A percentile compares a stretch with the other conserved stretches of the same genome.
phyloP scores from a whole-genome alignment of 2,113 vertebrate genomes.

The Colossoma macropomum region DNA sequence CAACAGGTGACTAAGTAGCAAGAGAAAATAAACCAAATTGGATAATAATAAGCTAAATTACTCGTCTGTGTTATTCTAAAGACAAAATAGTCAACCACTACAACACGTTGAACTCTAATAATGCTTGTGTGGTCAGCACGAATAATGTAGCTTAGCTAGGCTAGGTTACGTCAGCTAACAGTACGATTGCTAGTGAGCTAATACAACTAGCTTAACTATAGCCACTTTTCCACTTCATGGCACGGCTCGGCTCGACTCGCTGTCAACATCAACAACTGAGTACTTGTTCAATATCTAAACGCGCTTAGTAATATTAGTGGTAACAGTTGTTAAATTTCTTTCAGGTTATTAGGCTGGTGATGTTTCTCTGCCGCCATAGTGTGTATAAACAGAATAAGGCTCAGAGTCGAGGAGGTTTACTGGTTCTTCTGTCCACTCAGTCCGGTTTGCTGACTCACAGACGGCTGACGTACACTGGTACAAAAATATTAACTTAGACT shows the following conservation, averaged over 20 bases:
- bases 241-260: too few relatives aligned
- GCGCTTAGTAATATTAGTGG: too few relatives aligned
- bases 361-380: conserved; percentile 20
- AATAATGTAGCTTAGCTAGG: too few relatives aligned
- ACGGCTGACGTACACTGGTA: conserved; percentile 10
- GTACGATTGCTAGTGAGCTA: too few relatives aligned
- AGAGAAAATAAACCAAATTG: not conserved
- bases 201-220: too few relatives aligned
- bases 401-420: not conserved
- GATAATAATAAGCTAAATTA: not conserved
- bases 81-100: not conserved
- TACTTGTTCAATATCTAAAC: too few relatives aligned
- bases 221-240: too few relatives aligned
- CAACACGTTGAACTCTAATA: too few relatives aligned
- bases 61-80: not conserved
- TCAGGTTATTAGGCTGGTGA: conserved; percentile 37
- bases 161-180: too few relatives aligned
- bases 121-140: too few relatives aligned
- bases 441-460: not conserved
- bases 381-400: not conserved
- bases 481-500: not conserved
- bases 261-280: too few relatives aligned
- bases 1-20: not conserved
- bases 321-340: not conserved
- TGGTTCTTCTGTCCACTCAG: conserved; percentile 22